Evolutionary conservation across 2,888 invertebrate genomes (phyloP).

Genomic region (Chloroclystis v-ata): DNA sequence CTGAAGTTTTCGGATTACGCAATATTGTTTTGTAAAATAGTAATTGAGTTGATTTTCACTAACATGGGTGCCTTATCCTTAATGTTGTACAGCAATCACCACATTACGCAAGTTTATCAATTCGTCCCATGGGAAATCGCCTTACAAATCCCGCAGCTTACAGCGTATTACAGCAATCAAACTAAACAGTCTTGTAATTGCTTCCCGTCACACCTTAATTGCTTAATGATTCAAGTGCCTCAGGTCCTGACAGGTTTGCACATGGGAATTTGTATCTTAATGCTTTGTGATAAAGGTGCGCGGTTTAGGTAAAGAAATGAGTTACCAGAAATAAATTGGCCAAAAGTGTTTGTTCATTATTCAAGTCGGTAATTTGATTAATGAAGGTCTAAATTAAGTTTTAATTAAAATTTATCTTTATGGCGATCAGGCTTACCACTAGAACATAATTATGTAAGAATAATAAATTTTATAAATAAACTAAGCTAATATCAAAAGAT

Average conservation of each 20-base stretch:
- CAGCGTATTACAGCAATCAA: constrained; percentile 27
- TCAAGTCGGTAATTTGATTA: too few relatives aligned
- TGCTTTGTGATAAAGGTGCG: neutral
- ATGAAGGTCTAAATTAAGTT: too few relatives aligned
- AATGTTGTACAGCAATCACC: neutral
- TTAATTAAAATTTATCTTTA: too few relatives aligned
- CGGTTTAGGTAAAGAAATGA: too few relatives aligned
- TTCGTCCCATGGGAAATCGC: constrained; percentile 22
- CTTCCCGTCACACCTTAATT: constrained; percentile 27
- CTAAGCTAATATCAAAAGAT: neutral
- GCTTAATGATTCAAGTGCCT: constrained; percentile 29
- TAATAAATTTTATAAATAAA: neutral
- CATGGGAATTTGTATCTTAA: constrained; percentile 5
- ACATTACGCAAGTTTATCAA: constrained; percentile 14
- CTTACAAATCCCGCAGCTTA: constrained; percentile 22
- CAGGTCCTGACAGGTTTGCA: constrained; percentile 8
- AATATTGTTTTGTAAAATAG: too few relatives aligned
- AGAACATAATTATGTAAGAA: neutral
- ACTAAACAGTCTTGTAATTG: constrained; percentile 30
- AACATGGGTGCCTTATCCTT: neutral
- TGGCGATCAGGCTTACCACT: neutral
- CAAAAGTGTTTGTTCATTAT: too few relatives aligned
- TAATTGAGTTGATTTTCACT: too few relatives aligned
- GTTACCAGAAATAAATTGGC: too few relatives aligned
- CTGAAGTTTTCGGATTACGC: too few relatives aligned